These are phyloP conservation scores for Campopleginae sp. DNA, from an alignment of 2,888 invertebrate species.

Conservation along the genomic window DNA sequence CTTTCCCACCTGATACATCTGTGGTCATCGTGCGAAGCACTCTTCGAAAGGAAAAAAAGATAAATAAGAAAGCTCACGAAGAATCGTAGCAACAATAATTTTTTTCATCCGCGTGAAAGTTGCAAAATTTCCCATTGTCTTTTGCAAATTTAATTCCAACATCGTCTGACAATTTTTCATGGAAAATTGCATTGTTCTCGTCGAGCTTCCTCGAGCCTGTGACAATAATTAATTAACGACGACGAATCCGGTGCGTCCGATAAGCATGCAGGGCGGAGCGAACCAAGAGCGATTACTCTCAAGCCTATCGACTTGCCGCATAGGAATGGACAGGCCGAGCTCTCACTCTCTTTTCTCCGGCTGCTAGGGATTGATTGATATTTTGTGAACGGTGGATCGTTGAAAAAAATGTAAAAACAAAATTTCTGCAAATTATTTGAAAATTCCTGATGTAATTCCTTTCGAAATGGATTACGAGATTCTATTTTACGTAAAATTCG, in stretches of 20 bases:
- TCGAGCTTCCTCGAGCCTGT: not conserved
- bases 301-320: not conserved
- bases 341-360: not conserved
- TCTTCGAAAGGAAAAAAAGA: slow-evolving; percentile 1
- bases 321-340: not conserved
- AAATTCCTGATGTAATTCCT: not conserved
- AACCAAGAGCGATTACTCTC: not conserved
- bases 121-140: not conserved
- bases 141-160: not conserved
- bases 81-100: not conserved
- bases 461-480: not conserved
- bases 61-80: not conserved
- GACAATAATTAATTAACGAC: not conserved
- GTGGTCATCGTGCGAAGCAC: slow-evolving; percentile 39
- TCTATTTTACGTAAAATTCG: not conserved
- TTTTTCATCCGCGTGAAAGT: not conserved
- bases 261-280: not conserved
- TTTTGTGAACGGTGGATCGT: not conserved
- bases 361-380: not conserved
- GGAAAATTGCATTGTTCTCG: not conserved
- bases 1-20: slow-evolving; percentile 55
- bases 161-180: not conserved
- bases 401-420: not conserved
- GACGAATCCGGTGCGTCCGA: not conserved
- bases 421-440: not conserved